Percentiles rank a stretch among this genome's conserved stretches.
Conservation (phyloP, 2,113 vertebrate genomes). For the Ageneiosus marmoratus region DNA sequence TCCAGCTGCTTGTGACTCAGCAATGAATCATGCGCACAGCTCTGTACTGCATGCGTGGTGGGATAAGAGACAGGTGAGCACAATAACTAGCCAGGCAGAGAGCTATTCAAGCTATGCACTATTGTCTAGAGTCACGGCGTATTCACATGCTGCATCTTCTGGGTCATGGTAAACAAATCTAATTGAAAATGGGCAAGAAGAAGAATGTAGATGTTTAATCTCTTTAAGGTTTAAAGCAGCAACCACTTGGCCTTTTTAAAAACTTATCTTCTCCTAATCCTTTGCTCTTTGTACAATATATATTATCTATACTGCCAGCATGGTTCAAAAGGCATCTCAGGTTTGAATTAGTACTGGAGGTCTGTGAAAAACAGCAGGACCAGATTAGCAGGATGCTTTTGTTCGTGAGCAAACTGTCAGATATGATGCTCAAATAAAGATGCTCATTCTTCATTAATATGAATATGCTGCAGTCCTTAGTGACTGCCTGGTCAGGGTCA, state of each 20-base stretch:
- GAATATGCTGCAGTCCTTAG: neutral
- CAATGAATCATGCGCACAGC: constrained; percentile 44
- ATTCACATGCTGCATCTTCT: neutral
- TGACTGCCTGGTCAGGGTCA: neutral
- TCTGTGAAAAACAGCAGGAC: neutral
- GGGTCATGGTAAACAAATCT: neutral
- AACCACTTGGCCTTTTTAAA: neutral
- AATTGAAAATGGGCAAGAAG: neutral
- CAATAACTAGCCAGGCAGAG: neutral
- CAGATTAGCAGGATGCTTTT: neutral
- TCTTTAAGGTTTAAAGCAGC: neutral
- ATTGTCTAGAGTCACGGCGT: neutral
- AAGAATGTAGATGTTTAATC: neutral
- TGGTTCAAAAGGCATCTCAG: neutral
- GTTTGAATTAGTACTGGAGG: neutral
- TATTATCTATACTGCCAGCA: neutral
- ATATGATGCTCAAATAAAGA: neutral
- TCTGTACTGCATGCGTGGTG: constrained; percentile 17
- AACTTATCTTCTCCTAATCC: neutral
- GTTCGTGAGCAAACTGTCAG: neutral
- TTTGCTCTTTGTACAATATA: neutral
- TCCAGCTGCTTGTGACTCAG: constrained; percentile 43
- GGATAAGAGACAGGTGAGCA: constrained; percentile 36
- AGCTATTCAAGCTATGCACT: neutral
- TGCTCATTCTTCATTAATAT: neutral